Base-by-base conservation (phyloP, 2,888 invertebrate genomes). In the Xestia rhomboidea region DNA sequence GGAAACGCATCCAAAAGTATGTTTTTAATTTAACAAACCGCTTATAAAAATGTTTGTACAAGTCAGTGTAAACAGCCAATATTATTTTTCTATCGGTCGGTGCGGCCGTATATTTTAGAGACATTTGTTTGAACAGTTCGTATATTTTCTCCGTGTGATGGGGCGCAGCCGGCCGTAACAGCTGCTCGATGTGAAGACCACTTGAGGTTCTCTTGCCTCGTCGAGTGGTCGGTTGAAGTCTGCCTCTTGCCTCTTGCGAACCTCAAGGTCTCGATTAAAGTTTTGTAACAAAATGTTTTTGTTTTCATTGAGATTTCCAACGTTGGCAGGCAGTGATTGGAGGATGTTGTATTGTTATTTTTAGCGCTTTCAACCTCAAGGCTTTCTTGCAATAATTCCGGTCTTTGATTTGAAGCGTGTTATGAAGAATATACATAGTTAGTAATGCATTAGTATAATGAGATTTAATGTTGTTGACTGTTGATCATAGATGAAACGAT, bases 41-140 rank as follows among this genome's bases (percentile, higher is more conserved):
- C 89, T 90, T 88, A 88, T 79, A 89, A 86, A 90, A 93, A 92
- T 91, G 91, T 93, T 94, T 93, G 91, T 90, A 90, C 89, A 91
- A 92, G 90, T 89, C 87, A 91, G 73, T 90, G 90, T 89, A 91
- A 92, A 93, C 93, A 91, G 91, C 89, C 89, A 91, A 90, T 89
- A 89, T 89, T 89, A 89, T 89, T 89, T 88, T 89, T 89, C 89
- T 87, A 88, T 88, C 88, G 90, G 90, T 88, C 89, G 90, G 90
- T 90, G 88, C 84, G 86, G 81, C 71, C 84, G 83, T 87, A 87
- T 89, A 89, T 87, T 85, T 88, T 85, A 81, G 89, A 87, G 91
- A 92, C 91, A 92, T 93, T 93, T 94, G 94, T 95, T 94, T 95
- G 93, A 92, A 90, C 91, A 93, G 91, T 92, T 92, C 90, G 92